Conservation (phyloP, 2,888 invertebrate genomes). For the Actias luna region DNA sequence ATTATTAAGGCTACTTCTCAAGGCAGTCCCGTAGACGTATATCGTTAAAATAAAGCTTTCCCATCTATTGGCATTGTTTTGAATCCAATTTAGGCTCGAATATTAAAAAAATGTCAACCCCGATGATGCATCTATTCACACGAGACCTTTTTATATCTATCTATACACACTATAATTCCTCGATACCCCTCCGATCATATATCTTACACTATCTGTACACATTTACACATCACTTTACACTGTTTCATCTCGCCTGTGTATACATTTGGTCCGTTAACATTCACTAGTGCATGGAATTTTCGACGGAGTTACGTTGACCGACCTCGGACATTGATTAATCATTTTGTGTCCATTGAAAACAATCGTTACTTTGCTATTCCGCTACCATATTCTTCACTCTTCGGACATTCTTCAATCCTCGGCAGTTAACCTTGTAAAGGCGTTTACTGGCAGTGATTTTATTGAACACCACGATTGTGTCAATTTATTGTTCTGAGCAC, state of each 20-base stretch:
- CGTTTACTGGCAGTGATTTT: constrained; percentile 3
- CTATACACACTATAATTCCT: background rate
- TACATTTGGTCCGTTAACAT: background rate
- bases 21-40: background rate
- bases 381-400: background rate
- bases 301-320: no score
- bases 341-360: background rate
- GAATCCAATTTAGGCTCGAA: constrained; percentile 38
- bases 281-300: no score
- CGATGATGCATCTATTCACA: constrained; percentile 6
- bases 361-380: no score
- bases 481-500: background rate
- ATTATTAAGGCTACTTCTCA: constrained; percentile 3
- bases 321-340: background rate
- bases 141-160: no score
- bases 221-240: constrained; percentile 7
- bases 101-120: constrained; percentile 1
- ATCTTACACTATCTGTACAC: constrained; percentile 1
- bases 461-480: background rate
- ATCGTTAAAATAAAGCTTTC: constrained; percentile 50
- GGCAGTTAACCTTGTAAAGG: background rate
- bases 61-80: constrained; percentile 47
- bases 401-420: background rate
- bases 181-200: background rate
- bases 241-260: background rate